These are phyloP conservation scores for Macropus fuliginosus DNA, from an alignment of 2,797 vertebrate genomes.

Conservation along the genomic window DNA sequence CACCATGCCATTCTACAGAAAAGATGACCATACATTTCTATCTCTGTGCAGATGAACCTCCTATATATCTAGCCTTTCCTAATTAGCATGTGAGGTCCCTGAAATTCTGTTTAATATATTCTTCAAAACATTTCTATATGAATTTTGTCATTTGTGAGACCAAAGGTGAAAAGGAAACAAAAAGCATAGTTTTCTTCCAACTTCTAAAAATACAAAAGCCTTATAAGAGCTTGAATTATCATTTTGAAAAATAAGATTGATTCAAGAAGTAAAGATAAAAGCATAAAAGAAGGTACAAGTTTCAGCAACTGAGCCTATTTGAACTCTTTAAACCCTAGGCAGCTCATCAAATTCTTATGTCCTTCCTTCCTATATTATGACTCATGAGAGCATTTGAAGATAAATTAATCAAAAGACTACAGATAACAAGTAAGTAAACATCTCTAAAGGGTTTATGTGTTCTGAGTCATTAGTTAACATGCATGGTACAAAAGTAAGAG, in stretches of 20 bases:
- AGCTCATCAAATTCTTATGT: neutral
- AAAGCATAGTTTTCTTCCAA: neutral
- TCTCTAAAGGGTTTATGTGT: conserved; percentile 41
- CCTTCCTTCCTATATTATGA: neutral
- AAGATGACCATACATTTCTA: neutral
- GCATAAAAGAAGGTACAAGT: conserved; percentile 21
- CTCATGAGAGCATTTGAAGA: conserved; percentile 38
- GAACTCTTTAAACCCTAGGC: conserved; percentile 58
- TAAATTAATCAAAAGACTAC: conserved; percentile 35
- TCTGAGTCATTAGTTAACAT: conserved; percentile 41
- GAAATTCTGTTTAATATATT: neutral
- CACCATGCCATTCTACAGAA: neutral
- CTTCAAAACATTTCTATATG: neutral
- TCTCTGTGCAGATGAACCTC: neutral
- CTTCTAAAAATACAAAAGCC: neutral
- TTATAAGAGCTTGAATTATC: neutral
- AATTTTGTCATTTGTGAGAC: neutral
- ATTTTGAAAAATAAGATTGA: neutral
- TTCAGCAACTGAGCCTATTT: conserved; percentile 32
- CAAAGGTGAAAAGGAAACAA: neutral
- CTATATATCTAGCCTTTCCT: neutral
- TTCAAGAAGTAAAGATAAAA: conserved; percentile 24
- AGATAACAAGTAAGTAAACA: conserved; percentile 52
- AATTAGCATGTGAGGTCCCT: neutral
- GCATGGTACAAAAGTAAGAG: neutral